These are phyloP conservation scores for Glareola pratincola DNA, from an alignment of 2,113 vertebrate species.

Conservation along the genomic window DNA sequence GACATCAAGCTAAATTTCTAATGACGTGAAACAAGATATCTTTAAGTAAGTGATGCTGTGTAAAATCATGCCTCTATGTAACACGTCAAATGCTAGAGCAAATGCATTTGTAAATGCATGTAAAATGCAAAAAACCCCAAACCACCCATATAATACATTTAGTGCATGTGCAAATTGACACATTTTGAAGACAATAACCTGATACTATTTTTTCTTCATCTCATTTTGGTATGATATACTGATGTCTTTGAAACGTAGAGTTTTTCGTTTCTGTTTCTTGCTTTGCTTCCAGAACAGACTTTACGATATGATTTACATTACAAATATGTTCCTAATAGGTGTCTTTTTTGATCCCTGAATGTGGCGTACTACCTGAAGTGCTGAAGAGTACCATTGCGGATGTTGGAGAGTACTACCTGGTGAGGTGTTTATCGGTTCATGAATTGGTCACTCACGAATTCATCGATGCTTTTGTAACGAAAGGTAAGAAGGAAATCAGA, in stretches of 20 bases:
- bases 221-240: neutral
- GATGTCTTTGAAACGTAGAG: neutral
- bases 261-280: neutral
- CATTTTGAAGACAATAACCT: neutral
- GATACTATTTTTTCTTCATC: neutral
- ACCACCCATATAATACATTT: neutral
- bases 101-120: neutral
- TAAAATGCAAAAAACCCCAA: neutral
- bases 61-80: neutral
- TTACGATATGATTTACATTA: neutral
- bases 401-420: constrained; percentile 80
- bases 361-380: constrained; percentile 75
- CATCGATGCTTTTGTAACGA: constrained; percentile 78
- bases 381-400: constrained; percentile 71
- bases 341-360: constrained; percentile 88
- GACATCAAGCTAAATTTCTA: neutral
- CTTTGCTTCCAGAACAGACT: neutral
- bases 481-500: constrained; percentile 73
- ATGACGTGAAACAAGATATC: neutral
- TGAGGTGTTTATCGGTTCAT: constrained; percentile 79
- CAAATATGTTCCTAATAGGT: constrained; percentile 72
- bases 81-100: neutral
- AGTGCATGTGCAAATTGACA: neutral
- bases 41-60: neutral
- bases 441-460: constrained; percentile 79